Evolutionary conservation across 2,113 vertebrate species (phyloP).

Genomic region (Setophaga petechia): DNA sequence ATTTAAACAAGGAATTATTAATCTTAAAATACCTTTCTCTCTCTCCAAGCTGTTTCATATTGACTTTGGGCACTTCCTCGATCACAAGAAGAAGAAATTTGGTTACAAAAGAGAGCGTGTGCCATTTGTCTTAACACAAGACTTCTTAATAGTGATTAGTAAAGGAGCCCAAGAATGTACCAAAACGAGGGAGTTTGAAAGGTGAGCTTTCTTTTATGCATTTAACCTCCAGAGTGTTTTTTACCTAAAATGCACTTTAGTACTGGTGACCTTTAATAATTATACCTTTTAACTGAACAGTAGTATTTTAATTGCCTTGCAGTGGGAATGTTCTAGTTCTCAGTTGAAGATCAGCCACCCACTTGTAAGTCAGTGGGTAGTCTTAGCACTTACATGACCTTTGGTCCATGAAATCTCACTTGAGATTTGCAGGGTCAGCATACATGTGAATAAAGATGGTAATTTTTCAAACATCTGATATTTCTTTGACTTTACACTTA

Average conservation of each 20-base stretch:
- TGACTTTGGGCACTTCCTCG: slow-evolving; percentile 97
- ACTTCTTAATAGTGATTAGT: slow-evolving; percentile 98
- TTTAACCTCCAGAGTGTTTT: neutral
- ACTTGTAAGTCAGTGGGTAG: neutral
- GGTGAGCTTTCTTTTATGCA: slow-evolving; percentile 70
- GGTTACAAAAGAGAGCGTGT: slow-evolving; percentile 98
- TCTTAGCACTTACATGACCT: neutral
- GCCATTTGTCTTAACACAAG: slow-evolving; percentile 96
- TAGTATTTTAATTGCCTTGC: neutral
- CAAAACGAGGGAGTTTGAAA: slow-evolving; percentile 97
- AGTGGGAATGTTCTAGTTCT: neutral
- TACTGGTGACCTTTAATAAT: neutral
- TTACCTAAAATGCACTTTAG: neutral
- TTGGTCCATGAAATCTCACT: neutral
- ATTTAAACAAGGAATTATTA: neutral
- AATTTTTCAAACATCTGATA: neutral
- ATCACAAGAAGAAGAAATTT: slow-evolving; percentile 99
- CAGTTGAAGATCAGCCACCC: neutral
- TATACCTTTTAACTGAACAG: neutral
- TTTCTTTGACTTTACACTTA: neutral
- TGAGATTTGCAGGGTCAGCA: neutral
- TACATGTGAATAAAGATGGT: neutral
- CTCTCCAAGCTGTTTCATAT: slow-evolving; percentile 92
- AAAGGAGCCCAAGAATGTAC: slow-evolving; percentile 97
- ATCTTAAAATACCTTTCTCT: slow-evolving; percentile 21